Percentiles rank a stretch among this genome's conserved stretches.
phyloP scores from a whole-genome alignment of 2,113 vertebrate genomes.

The Cnemophilus loriae region DNA sequence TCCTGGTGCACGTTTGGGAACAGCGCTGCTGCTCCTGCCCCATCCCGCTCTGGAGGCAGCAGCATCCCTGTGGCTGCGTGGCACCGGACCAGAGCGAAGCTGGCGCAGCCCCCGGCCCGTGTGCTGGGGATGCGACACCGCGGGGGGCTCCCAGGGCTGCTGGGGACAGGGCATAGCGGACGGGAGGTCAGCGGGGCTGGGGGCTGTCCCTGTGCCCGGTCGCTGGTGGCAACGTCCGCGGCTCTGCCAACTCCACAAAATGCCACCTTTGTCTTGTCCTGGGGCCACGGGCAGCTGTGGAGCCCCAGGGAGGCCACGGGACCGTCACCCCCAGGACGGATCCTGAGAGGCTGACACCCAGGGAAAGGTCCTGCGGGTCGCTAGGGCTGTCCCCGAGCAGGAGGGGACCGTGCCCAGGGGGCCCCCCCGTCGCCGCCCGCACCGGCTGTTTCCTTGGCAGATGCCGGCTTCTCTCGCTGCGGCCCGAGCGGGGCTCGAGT shows the following conservation, averaged over 20 bases:
- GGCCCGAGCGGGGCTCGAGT: slow-evolving; percentile 26
- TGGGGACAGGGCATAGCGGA: neutral
- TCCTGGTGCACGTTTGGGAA: rapidly evolving
- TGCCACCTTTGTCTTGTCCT: neutral
- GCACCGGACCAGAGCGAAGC: rapidly evolving
- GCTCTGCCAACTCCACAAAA: slow-evolving; percentile 19
- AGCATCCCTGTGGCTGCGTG: rapidly evolving
- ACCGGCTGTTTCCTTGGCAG: neutral
- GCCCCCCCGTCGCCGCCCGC: rapidly evolving
- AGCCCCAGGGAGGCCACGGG: rapidly evolving
- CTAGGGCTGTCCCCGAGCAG: rapidly evolving
- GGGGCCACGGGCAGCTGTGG: neutral
- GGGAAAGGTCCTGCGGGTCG: neutral
- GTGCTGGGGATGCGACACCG: neutral
- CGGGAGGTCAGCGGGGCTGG: neutral
- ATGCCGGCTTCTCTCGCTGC: neutral
- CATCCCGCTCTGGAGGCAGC: neutral
- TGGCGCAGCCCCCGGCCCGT: neutral
- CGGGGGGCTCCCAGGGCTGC: neutral
- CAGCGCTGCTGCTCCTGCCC: neutral
- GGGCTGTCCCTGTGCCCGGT: slow-evolving; percentile 9
- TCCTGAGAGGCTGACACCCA: neutral
- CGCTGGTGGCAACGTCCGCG: neutral
- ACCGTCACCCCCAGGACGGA: rapidly evolving
- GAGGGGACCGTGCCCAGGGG: rapidly evolving